Conservation (phyloP, 2,888 invertebrate species). For the Tachina lurida region DNA sequence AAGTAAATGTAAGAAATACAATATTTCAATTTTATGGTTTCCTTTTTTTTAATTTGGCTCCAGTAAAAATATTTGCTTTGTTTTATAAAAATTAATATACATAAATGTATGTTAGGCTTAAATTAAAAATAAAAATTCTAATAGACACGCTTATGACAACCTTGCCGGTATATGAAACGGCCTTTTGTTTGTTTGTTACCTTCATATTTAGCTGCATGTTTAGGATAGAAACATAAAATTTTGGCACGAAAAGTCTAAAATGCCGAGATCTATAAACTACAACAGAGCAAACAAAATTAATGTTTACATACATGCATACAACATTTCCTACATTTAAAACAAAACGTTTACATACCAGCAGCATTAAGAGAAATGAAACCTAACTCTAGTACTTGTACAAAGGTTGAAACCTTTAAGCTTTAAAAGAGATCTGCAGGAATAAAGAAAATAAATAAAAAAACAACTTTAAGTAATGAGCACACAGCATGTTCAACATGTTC, state of each 20-base stretch:
- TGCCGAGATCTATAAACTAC: conserved; percentile 23
- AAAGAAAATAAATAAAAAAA: neutral
- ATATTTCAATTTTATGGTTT: conserved; percentile 44
- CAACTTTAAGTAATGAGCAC: conserved; percentile 38
- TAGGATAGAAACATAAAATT: conserved; percentile 5
- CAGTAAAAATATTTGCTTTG: neutral
- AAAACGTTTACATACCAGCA: neutral
- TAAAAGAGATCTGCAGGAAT: conserved; percentile 10
- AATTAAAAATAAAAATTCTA: conserved; percentile 32
- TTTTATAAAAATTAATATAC: neutral
- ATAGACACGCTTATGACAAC: conserved; percentile 39
- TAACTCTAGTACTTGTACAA: neutral
- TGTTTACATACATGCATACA: conserved; percentile 30
- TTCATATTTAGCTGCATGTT: conserved; percentile 24
- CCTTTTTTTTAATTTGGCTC: neutral
- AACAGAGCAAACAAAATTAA: conserved; percentile 14
- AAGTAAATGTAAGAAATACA: conserved; percentile 29
- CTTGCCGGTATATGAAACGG: neutral
- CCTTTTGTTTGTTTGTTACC: neutral
- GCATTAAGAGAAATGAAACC: neutral
- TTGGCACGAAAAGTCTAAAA: neutral
- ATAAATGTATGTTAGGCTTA: conserved; percentile 8
- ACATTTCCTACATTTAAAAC: conserved; percentile 30
- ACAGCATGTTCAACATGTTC: conserved; percentile 36
- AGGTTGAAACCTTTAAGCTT: conserved; percentile 58